These are phyloP conservation scores for Halcyon malimbica DNA, from an alignment of 2,113 vertebrate genomes.

Conservation along the genomic window DNA sequence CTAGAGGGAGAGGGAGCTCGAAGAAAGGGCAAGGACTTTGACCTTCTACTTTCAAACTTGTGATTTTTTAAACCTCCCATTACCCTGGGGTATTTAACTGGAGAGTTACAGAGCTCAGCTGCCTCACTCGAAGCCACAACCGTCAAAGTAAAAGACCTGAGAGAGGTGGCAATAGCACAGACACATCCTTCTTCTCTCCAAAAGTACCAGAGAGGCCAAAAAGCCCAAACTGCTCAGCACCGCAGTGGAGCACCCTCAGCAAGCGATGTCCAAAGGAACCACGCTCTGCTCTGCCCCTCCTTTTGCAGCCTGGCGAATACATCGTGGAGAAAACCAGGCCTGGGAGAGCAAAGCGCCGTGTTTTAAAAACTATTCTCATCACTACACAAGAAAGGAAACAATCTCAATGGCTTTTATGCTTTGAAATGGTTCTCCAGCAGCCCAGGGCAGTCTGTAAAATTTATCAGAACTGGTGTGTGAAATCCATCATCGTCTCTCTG, in stretches of 20 bases:
- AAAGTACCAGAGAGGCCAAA: background rate
- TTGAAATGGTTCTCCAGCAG: constrained; percentile 25
- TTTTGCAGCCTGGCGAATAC: background rate
- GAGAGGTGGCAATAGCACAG: background rate
- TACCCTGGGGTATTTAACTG: background rate
- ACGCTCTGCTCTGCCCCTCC: background rate
- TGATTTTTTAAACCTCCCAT: background rate
- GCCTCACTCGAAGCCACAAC: background rate
- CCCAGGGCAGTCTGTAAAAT: constrained; percentile 13
- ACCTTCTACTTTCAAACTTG: background rate
- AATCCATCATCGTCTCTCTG: background rate
- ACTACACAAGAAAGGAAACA: background rate
- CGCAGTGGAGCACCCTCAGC: background rate
- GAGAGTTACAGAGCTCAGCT: background rate
- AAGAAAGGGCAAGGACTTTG: background rate
- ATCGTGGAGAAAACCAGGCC: background rate
- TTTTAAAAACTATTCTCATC: background rate
- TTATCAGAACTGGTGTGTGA: constrained; percentile 11
- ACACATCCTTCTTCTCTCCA: background rate
- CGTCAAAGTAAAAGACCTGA: background rate
- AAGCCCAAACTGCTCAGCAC: background rate
- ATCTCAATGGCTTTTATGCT: background rate
- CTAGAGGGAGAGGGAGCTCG: background rate
- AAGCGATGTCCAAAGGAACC: background rate
- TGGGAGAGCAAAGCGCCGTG: background rate